A percentile compares a stretch with the other conserved stretches of the same genome.
Conservation (phyloP, 2,888 invertebrate species). For the Steinernema carpocapsae region DNA sequence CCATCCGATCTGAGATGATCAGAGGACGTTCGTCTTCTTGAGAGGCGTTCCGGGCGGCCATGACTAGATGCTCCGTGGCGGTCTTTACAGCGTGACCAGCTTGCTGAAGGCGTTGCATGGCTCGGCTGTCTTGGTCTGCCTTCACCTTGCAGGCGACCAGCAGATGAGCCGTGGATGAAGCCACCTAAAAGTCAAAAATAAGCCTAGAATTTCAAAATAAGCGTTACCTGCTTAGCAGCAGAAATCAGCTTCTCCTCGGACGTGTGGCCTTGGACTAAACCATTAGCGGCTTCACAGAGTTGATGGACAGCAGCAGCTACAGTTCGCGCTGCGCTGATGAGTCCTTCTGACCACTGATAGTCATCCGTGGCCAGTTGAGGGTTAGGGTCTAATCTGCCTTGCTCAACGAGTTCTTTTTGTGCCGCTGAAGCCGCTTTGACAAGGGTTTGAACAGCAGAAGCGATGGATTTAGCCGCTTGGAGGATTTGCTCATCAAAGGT, state of each 20-base stretch:
- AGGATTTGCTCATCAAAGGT: conserved; percentile 99
- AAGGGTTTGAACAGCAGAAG: conserved; percentile 92
- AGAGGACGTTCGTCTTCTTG: conserved; percentile 89
- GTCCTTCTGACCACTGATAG: conserved; percentile 69
- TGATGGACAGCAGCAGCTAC: conserved; percentile 97
- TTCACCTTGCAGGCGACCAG: conserved; percentile 98
- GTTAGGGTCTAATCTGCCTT: conserved; percentile 47
- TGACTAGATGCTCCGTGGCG: conserved; percentile 94
- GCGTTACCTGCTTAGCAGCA: conserved; percentile 78
- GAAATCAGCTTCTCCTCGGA: conserved; percentile 92
- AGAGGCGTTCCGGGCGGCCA: conserved; percentile 87
- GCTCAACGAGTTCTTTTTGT: conserved; percentile 82
- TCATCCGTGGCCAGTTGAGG: conserved; percentile 47
- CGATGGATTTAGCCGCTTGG: conserved; percentile 93
- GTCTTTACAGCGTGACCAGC: conserved; percentile 81
- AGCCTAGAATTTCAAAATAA: neutral
- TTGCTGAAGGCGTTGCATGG: conserved; percentile 82
- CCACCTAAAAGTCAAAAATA: conserved; percentile 74
- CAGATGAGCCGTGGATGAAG: conserved; percentile 93
- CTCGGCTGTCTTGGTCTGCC: conserved; percentile 91
- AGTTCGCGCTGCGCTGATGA: conserved; percentile 77
- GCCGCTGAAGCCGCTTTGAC: conserved; percentile 96
- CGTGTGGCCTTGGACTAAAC: conserved; percentile 77
- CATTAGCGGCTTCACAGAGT: conserved; percentile 95
- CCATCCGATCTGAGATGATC: conserved; percentile 88